These are phyloP conservation scores for Parapristionchus giblindavisi DNA, from an alignment of 2,888 invertebrate genomes.

Conservation along the genomic window DNA sequence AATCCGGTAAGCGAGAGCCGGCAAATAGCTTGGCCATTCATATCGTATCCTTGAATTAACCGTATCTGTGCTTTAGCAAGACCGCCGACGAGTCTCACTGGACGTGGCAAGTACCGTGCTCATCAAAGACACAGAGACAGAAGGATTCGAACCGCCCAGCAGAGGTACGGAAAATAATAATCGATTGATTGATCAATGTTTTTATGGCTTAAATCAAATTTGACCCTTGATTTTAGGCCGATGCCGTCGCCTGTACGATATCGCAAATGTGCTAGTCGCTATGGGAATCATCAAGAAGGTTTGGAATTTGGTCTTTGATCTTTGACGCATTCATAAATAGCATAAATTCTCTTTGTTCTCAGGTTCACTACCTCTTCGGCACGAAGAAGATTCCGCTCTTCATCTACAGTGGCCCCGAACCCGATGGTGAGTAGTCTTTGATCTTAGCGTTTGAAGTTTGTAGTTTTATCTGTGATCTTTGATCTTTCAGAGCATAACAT, in stretches of 20 bases:
- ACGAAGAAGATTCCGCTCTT: conserved; percentile 70
- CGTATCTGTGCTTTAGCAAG: conserved; percentile 45
- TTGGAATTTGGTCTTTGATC: background rate
- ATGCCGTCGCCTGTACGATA: conserved; percentile 79
- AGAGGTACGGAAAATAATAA: conserved; percentile 47
- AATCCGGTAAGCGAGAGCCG: too few relatives aligned
- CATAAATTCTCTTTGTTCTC: background rate
- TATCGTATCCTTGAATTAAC: background rate
- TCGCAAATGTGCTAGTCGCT: conserved; percentile 82
- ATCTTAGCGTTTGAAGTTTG: background rate
- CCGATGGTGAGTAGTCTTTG: conserved; percentile 49
- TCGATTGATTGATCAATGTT: conserved; percentile 4
- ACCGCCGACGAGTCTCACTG: conserved; percentile 61
- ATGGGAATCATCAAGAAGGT: conserved; percentile 79
- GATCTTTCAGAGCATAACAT: conserved; percentile 15
- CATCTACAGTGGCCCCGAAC: conserved; percentile 68
- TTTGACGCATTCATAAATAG: background rate
- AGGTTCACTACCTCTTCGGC: conserved; percentile 72
- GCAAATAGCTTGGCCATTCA: background rate
- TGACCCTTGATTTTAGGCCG: conserved; percentile 48
- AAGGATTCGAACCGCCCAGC: conserved; percentile 68
- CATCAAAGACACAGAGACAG: conserved; percentile 67
- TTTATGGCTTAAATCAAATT: conserved; percentile 15
- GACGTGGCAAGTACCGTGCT: conserved; percentile 68
- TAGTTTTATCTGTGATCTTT: background rate